Percentiles rank a stretch among this genome's conserved stretches.
Evolutionary conservation across 2,113 vertebrate genomes (phyloP).

Genomic region (Chiloscyllium plagiosum): DNA sequence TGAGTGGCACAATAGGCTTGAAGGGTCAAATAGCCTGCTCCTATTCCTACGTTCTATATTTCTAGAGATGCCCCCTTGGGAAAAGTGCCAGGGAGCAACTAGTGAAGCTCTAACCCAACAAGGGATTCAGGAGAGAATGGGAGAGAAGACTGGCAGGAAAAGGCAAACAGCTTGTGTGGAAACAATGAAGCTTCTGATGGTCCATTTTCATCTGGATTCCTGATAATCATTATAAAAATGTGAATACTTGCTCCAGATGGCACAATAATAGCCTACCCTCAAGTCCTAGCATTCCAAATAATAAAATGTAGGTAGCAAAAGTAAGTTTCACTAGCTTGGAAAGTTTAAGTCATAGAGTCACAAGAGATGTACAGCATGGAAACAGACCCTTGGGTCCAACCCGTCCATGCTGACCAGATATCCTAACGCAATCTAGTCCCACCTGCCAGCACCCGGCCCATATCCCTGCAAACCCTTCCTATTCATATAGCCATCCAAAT

Average conservation of each 20-base stretch:
- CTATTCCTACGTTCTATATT: too few relatives aligned
- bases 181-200: background rate
- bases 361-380: too few relatives aligned
- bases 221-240: background rate
- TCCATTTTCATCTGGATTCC: background rate
- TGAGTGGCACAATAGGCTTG: too few relatives aligned
- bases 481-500: too few relatives aligned
- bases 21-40: too few relatives aligned
- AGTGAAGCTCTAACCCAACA: background rate
- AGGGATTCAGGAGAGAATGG: background rate
- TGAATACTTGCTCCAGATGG: background rate
- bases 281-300: background rate
- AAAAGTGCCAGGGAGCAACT: background rate
- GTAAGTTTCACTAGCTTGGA: background rate
- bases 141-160: background rate
- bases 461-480: too few relatives aligned
- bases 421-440: too few relatives aligned
- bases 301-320: background rate
- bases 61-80: background rate
- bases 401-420: too few relatives aligned
- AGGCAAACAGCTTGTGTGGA: background rate
- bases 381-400: too few relatives aligned
- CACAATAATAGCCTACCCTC: background rate
- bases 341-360: background rate
- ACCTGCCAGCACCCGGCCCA: too few relatives aligned